Base-by-base conservation (phyloP, 92 coral and sea anemone genomes). In the Desmophyllum pertusum region DNA sequence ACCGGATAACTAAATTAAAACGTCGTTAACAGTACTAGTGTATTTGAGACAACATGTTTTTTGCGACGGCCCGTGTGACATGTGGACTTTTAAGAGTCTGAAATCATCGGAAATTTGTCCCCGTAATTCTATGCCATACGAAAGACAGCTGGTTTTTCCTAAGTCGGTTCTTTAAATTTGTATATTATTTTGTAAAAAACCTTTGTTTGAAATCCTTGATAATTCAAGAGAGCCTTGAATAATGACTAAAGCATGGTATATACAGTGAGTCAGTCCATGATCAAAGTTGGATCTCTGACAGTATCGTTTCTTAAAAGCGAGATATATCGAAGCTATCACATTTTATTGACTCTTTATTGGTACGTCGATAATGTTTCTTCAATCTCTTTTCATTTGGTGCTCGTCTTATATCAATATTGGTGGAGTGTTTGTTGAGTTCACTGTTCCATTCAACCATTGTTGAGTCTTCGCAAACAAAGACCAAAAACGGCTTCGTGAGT, bases 1-100 rank as follows among this genome's bases (percentile, higher is more conserved):
- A n/a, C n/a, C n/a, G n/a, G 78, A 53, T 40, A 71, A 71, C 86
- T 82, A 39, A 67, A 71, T 81, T 81, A 81, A 81, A 70, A 70
- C 57, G 85, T 70, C 79, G 42, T 81, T 81, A 71, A 55, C 29
- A 82, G 79, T 41, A 42, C n/a, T n/a, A n/a, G n/a, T n/a, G n/a
- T 37, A 59, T 72, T 43, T 57, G 5, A 4, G 67, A 55, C 55
- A 27, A 29, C 37, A 40, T 70, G 68, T 10, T n/a, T n/a, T n/a
- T 38, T 71, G 41, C 59, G 59, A 19, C 86, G 72, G 52, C 59
- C 57, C 43, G 42, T 25, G n/a, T 33, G 43, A 72, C 86, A 82
- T 82, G 79, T 82, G 79, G 70, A 5, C n/a, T 53, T 82, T 15
- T 5, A 82, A 70, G 25, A 21, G 68, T 6, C 31, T 31, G 69